These are phyloP conservation scores for Porites evermanni DNA, from an alignment of 92 coral and sea anemone species.

Conservation along the genomic window DNA sequence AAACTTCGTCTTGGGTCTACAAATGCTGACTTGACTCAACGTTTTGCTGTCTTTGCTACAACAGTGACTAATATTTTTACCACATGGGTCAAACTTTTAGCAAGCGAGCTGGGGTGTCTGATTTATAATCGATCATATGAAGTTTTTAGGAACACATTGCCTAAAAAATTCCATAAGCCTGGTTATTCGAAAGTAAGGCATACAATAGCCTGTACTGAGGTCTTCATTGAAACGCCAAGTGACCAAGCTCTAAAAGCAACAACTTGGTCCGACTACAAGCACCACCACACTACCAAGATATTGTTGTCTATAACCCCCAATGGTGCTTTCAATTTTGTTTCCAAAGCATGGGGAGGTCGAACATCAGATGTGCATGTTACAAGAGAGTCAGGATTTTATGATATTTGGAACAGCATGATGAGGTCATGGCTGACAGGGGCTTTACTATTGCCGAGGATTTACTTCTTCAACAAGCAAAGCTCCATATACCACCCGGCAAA, in stretches of 20 bases:
- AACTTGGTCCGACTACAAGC: slow-evolving; percentile 68
- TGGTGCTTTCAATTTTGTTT: slow-evolving; percentile 55
- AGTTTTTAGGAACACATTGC: slow-evolving; percentile 57
- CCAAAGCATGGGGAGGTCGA: slow-evolving; percentile 14
- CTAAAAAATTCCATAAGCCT: slow-evolving; percentile 63
- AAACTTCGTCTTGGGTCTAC: slow-evolving; percentile 71
- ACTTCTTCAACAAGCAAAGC: no score
- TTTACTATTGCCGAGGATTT: no score
- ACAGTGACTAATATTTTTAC: slow-evolving; percentile 55
- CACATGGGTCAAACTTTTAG: slow-evolving; percentile 67
- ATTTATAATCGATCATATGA: slow-evolving; percentile 57
- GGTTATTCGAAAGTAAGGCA: slow-evolving; percentile 57
- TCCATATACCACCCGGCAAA: no score
- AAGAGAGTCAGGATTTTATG: no score
- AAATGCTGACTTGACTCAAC: slow-evolving; percentile 63
- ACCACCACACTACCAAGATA: slow-evolving; percentile 64
- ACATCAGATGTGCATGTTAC: no score
- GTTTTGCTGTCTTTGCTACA: slow-evolving; percentile 53
- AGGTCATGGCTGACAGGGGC: no score
- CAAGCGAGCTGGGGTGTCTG: slow-evolving; percentile 59
- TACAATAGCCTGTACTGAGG: slow-evolving; percentile 59
- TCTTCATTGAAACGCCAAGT: slow-evolving; percentile 69
- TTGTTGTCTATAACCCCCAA: slow-evolving; percentile 64
- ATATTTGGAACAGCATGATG: no score
- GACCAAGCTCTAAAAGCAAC: slow-evolving; percentile 50